Conservation (phyloP, 2,888 invertebrate species). For the Drosophila demipolita region DNA sequence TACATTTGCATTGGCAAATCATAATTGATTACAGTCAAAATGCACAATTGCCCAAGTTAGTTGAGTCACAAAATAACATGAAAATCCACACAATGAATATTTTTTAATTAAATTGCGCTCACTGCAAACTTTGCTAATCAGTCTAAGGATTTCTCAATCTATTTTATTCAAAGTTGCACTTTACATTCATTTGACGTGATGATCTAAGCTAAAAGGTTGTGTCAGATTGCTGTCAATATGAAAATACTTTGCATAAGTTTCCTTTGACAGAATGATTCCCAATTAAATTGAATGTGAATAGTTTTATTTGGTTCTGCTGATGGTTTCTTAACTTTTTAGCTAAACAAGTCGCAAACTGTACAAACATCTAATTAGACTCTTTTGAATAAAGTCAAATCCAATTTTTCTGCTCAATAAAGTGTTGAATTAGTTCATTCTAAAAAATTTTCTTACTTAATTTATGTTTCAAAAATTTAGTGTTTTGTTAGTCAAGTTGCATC, state of each 20-base stretch:
- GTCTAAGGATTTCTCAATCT: slow-evolving; percentile 5
- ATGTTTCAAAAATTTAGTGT: not conserved
- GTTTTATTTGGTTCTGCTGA: no score
- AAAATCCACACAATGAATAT: slow-evolving; percentile 12
- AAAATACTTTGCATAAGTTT: not conserved
- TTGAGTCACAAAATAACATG: slow-evolving; percentile 7
- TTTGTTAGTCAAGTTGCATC: not conserved
- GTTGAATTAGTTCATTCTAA: not conserved
- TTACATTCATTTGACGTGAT: not conserved
- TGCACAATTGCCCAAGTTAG: slow-evolving; percentile 6
- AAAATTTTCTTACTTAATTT: not conserved
- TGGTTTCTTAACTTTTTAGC: not conserved
- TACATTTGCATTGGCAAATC: slow-evolving; percentile 1
- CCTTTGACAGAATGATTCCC: not conserved
- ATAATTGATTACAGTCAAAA: slow-evolving; percentile 28
- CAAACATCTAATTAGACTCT: not conserved
- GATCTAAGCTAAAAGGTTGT: not conserved
- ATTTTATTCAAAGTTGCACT: slow-evolving; percentile 6
- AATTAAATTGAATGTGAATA: not conserved
- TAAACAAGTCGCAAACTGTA: not conserved
- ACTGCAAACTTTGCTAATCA: slow-evolving; percentile 25
- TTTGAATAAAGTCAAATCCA: not conserved
- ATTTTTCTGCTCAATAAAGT: not conserved
- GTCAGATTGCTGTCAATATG: slow-evolving; percentile 1
- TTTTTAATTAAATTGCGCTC: slow-evolving; percentile 28